Evolutionary conservation across 2,113 vertebrate species (phyloP).

Genomic region (Lipotes vexillifer): DNA sequence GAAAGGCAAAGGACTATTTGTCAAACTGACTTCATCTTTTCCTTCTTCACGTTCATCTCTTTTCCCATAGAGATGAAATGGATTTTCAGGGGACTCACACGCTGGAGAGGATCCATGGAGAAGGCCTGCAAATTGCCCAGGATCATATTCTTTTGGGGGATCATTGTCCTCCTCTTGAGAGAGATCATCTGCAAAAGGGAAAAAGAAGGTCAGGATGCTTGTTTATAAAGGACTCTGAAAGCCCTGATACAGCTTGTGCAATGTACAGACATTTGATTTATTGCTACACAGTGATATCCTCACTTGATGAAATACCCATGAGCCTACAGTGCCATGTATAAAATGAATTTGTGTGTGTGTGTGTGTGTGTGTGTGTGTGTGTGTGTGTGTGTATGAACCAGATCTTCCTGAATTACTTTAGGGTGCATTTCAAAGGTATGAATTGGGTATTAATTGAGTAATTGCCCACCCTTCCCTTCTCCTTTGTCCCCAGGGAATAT

Average conservation of each 20-base stretch:
- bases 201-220: not conserved
- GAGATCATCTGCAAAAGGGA: constrained; percentile 75
- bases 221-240: not conserved
- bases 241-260: not conserved
- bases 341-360: not conserved
- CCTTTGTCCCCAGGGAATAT: not conserved
- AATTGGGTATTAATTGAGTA: not conserved
- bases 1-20: constrained; percentile 73
- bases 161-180: constrained; percentile 81
- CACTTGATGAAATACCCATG: not conserved
- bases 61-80: constrained; percentile 91
- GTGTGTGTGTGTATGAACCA: not conserved
- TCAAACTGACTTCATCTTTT: constrained; percentile 76
- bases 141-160: constrained; percentile 86
- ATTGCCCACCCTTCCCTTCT: not conserved
- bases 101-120: constrained; percentile 96
- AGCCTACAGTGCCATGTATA: not conserved
- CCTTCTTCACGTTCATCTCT: constrained; percentile 57
- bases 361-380: not conserved
- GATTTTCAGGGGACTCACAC: constrained; percentile 93
- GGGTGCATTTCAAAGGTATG: not conserved
- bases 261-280: not conserved
- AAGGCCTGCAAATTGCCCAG: constrained; percentile 94
- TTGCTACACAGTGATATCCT: not conserved
- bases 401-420: not conserved